Conservation (phyloP, 2,888 invertebrate species). For the Sarcophaga variegata region DNA sequence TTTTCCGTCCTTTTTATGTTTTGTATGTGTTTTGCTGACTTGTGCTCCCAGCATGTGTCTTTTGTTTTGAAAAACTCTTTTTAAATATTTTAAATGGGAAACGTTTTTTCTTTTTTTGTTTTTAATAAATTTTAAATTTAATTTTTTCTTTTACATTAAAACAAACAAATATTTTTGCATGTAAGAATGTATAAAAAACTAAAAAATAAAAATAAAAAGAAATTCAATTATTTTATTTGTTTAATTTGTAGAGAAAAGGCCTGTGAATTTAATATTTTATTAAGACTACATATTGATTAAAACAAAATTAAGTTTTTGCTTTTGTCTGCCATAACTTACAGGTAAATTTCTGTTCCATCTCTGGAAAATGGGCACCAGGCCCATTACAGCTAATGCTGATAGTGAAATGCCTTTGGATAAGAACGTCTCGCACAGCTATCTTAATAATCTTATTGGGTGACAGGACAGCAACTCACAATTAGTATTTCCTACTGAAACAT, state of each 20-base stretch:
- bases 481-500: too few relatives aligned
- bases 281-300: too few relatives aligned
- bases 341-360: too few relatives aligned
- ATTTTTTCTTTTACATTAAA: neutral
- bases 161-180: neutral
- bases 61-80: conserved; percentile 31
- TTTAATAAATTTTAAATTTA: conserved; percentile 29
- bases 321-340: too few relatives aligned
- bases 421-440: too few relatives aligned
- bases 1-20: conserved; percentile 32
- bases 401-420: too few relatives aligned
- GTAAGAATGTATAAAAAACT: neutral
- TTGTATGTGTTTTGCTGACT: too few relatives aligned
- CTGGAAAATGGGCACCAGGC: too few relatives aligned
- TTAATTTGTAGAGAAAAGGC: neutral
- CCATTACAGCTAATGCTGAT: too few relatives aligned
- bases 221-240: neutral
- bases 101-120: neutral
- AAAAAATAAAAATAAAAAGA: neutral
- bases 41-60: conserved; percentile 49
- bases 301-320: too few relatives aligned
- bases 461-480: too few relatives aligned
- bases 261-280: neutral
- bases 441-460: too few relatives aligned
- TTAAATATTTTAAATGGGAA: conserved; percentile 23